These are phyloP conservation scores for Platalea minor DNA, from an alignment of 2,797 vertebrate genomes.

Conservation along the genomic window DNA sequence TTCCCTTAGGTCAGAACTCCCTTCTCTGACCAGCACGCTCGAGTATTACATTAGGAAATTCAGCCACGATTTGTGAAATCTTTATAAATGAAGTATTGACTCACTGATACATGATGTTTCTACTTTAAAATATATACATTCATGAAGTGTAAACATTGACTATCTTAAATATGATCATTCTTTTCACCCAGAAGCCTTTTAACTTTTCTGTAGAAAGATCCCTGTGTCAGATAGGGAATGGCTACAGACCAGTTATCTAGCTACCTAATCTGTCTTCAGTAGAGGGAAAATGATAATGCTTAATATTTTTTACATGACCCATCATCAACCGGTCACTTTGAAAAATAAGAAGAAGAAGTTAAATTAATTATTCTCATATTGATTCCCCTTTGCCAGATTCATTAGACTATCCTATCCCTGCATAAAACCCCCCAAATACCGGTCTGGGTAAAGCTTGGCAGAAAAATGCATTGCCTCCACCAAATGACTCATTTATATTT, in stretches of 20 bases:
- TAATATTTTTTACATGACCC: neutral
- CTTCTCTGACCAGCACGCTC: neutral
- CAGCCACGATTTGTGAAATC: neutral
- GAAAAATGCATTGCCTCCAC: neutral
- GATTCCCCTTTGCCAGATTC: slow-evolving; percentile 14
- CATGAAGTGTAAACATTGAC: neutral
- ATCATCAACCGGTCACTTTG: slow-evolving; percentile 22
- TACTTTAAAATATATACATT: neutral
- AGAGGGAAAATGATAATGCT: neutral
- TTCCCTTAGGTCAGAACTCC: neutral
- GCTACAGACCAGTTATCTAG: neutral
- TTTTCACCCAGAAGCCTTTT: neutral
- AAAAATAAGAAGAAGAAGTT: neutral
- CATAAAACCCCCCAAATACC: neutral
- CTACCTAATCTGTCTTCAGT: neutral
- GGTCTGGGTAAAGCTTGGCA: neutral
- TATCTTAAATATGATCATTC: neutral
- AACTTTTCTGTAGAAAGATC: neutral
- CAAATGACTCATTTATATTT: slow-evolving; percentile 35
- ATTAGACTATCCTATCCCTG: neutral
- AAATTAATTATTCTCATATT: slow-evolving; percentile 35
- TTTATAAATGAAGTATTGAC: slow-evolving; percentile 22
- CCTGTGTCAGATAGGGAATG: neutral
- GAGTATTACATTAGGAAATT: neutral
- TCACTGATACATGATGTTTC: neutral